phyloP scores from a whole-genome alignment of 2,888 invertebrate species.

The Scaptomyza polygonia region DNA sequence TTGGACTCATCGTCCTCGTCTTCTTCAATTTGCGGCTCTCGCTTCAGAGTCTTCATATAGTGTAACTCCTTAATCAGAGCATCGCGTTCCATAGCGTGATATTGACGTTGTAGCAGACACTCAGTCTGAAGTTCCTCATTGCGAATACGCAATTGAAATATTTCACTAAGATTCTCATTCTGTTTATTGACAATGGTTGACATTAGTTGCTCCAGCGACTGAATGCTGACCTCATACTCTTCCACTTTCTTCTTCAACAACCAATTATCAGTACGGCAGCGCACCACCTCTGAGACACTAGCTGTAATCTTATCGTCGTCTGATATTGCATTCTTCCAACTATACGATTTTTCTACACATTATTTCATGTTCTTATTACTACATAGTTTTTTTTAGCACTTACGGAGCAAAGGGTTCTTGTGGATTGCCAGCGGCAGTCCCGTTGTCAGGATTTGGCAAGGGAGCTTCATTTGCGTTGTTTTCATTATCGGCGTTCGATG shows the following conservation, averaged over 20 bases:
- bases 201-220: slow-evolving; percentile 79
- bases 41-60: slow-evolving; percentile 55
- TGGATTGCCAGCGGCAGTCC: neutral
- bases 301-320: slow-evolving; percentile 34
- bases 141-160: slow-evolving; percentile 69
- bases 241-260: slow-evolving; percentile 71
- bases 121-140: slow-evolving; percentile 72
- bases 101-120: slow-evolving; percentile 77
- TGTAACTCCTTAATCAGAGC: slow-evolving; percentile 72
- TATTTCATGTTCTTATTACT: neutral
- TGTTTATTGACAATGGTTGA: slow-evolving; percentile 79
- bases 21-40: neutral
- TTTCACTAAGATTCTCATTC: slow-evolving; percentile 73
- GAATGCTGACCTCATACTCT: slow-evolving; percentile 68
- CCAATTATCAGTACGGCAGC: slow-evolving; percentile 79
- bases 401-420: slow-evolving; percentile 5
- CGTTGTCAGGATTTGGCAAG: neutral
- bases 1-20: neutral
- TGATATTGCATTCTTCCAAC: slow-evolving; percentile 7
- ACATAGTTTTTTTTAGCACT: neutral
- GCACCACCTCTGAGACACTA: slow-evolving; percentile 74
- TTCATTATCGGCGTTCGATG: neutral
- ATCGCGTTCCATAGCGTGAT: slow-evolving; percentile 77
- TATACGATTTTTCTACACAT: neutral
- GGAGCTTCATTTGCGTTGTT: neutral